Percentiles rank a stretch among this genome's conserved stretches.
phyloP scores from a whole-genome alignment of 2,797 vertebrate genomes.

The Thripadectes ignobilis region DNA sequence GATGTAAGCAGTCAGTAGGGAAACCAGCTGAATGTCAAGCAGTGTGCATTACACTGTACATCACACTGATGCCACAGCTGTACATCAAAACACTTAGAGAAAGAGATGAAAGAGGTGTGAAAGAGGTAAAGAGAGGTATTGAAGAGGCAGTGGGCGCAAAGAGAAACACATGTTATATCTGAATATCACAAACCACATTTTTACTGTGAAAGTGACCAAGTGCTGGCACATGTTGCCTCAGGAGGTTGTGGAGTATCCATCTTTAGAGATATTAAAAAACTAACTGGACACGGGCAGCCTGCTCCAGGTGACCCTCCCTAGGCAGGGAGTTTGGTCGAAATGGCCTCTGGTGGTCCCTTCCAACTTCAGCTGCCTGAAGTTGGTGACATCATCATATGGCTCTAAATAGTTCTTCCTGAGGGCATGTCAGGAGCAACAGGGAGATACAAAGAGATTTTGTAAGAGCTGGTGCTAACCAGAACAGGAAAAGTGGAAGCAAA shows the following conservation, averaged over 20 bases:
- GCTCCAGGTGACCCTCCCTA: not conserved
- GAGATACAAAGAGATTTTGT: not conserved
- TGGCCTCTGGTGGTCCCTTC: not conserved
- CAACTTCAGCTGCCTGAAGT: not conserved
- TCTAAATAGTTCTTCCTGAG: not conserved
- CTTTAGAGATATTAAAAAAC: not conserved
- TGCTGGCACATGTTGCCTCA: not conserved
- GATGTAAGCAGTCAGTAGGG: not conserved
- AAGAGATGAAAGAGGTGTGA: not conserved
- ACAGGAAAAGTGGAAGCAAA: not conserved
- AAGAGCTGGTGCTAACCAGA: not conserved
- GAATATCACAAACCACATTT: not conserved
- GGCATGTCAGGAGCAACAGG: not conserved
- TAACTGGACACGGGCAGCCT: not conserved
- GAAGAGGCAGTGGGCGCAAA: not conserved
- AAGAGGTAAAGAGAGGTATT: not conserved
- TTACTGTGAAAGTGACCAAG: not conserved
- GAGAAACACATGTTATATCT: not conserved
- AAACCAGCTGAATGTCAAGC: not conserved
- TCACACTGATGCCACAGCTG: not conserved
- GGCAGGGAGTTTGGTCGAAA: not conserved
- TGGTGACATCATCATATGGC: not conserved
- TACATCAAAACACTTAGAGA: not conserved
- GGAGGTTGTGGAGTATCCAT: not conserved
- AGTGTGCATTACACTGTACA: not conserved